A percentile compares a stretch with the other conserved stretches of the same genome.
Conservation (phyloP, 2,113 vertebrate genomes). For the Lampris incognitus region DNA sequence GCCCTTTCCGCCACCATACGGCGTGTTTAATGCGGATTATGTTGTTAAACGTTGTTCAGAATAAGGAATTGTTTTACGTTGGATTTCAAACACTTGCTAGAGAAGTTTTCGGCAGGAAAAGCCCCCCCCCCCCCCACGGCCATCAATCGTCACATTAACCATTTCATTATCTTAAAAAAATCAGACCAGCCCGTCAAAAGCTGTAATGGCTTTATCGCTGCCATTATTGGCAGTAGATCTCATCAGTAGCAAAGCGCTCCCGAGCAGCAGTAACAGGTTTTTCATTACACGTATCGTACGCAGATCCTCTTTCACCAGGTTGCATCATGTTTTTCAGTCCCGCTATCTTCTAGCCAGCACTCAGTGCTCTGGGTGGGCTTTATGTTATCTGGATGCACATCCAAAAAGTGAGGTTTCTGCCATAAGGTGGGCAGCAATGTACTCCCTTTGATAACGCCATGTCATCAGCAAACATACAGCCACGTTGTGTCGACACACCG, state of each 20-base stretch:
- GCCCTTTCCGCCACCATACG: neutral
- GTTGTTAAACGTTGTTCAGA: constrained; percentile 5
- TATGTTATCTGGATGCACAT: constrained; percentile 64
- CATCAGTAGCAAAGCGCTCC: constrained; percentile 62
- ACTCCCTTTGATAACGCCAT: constrained; percentile 33
- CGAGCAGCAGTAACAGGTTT: constrained; percentile 65
- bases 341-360: constrained; percentile 53
- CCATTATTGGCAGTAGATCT: constrained; percentile 71
- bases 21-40: constrained; percentile 12
- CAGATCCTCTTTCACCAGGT: constrained; percentile 79
- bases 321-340: constrained; percentile 83
- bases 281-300: constrained; percentile 71
- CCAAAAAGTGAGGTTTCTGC: constrained; percentile 39
- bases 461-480: constrained; percentile 33
- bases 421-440: constrained; percentile 21
- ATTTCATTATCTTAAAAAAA: constrained; percentile 65
- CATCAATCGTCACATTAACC: constrained; percentile 45
- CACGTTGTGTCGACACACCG: too few species aligned
- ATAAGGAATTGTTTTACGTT: too few species aligned
- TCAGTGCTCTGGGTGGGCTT: constrained; percentile 52
- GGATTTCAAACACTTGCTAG: too few species aligned
- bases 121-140: constrained; percentile 45
- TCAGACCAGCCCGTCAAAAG: constrained; percentile 56
- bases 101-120: neutral
- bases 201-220: constrained; percentile 61